phyloP scores from a whole-genome alignment of 2,888 invertebrate genomes.

The Epinotia nisella region DNA sequence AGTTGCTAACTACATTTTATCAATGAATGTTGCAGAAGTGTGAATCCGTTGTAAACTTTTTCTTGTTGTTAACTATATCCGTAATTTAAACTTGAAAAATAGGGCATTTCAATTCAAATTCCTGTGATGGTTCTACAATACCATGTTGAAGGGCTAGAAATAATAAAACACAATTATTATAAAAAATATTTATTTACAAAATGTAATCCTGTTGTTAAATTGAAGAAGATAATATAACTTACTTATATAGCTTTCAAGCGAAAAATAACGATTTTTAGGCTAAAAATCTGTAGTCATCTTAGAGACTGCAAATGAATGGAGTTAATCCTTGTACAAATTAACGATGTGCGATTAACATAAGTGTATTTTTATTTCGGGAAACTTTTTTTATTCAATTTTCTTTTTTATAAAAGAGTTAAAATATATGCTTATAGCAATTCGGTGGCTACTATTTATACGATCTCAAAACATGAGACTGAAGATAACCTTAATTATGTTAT shows the following conservation, averaged over 20 bases:
- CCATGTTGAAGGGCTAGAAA: background rate
- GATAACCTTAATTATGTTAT: background rate
- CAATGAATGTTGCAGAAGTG: background rate
- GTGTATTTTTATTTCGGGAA: too few species aligned
- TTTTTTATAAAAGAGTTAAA: background rate
- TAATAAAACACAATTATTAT: background rate
- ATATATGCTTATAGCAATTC: background rate
- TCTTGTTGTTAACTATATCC: background rate
- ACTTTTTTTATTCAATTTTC: too few species aligned
- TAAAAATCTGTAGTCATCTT: too few species aligned
- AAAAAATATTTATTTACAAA: constrained; percentile 23
- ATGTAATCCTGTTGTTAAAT: background rate
- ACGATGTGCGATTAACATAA: background rate
- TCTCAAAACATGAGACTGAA: background rate
- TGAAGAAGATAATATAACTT: background rate
- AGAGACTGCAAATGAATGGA: too few species aligned
- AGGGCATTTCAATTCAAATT: too few species aligned
- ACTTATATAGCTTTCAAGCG: background rate
- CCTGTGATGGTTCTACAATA: too few species aligned
- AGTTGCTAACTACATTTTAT: background rate
- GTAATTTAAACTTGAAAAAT: too few species aligned
- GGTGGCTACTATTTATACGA: background rate
- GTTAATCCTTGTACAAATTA: background rate
- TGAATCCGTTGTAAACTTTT: background rate
- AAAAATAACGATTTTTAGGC: background rate